A percentile compares a stretch with the other conserved stretches of the same genome.
phyloP scores from a whole-genome alignment of 2,888 invertebrate species.

The Sussaba pulchella region DNA sequence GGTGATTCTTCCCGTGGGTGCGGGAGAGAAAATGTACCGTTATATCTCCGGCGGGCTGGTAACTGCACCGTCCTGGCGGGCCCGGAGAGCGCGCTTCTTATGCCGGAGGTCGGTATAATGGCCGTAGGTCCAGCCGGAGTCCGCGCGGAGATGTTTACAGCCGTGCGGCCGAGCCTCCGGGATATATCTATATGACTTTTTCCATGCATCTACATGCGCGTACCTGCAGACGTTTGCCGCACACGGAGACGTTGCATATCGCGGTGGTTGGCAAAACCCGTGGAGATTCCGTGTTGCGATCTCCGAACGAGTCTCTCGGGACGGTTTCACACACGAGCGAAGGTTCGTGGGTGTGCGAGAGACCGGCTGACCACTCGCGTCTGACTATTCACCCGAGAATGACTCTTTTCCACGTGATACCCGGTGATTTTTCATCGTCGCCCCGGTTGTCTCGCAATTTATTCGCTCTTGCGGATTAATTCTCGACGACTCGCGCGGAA shows the following conservation, averaged over 20 bases:
- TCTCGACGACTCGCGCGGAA: neutral
- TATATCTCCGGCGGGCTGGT: conserved; percentile 59
- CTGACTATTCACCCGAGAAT: conserved; percentile 19
- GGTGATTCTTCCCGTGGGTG: conserved; percentile 33
- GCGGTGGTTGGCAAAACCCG: conserved; percentile 30
- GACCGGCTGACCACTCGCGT: conserved; percentile 4
- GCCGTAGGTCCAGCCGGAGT: conserved; percentile 63
- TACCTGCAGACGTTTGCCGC: neutral
- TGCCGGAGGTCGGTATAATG: conserved; percentile 65
- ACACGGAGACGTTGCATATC: conserved; percentile 23
- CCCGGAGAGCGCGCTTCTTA: conserved; percentile 58
- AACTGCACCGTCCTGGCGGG: conserved; percentile 55
- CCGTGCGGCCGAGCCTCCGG: conserved; percentile 35
- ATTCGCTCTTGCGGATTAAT: neutral
- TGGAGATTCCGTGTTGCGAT: conserved; percentile 56
- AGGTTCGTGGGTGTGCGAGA: conserved; percentile 60
- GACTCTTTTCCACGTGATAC: conserved; percentile 5
- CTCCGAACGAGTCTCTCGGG: conserved; percentile 57
- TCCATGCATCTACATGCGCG: conserved; percentile 12
- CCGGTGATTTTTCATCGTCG: too few relatives aligned
- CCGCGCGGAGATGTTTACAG: conserved; percentile 55
- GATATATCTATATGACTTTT: conserved; percentile 31
- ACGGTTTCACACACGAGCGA: conserved; percentile 27
- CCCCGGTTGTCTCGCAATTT: neutral
- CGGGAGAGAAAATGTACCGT: conserved; percentile 61